A percentile compares a stretch with the other conserved stretches of the same genome.
phyloP scores from a whole-genome alignment of 2,113 vertebrate species.

The Damaliscus lunatus region DNA sequence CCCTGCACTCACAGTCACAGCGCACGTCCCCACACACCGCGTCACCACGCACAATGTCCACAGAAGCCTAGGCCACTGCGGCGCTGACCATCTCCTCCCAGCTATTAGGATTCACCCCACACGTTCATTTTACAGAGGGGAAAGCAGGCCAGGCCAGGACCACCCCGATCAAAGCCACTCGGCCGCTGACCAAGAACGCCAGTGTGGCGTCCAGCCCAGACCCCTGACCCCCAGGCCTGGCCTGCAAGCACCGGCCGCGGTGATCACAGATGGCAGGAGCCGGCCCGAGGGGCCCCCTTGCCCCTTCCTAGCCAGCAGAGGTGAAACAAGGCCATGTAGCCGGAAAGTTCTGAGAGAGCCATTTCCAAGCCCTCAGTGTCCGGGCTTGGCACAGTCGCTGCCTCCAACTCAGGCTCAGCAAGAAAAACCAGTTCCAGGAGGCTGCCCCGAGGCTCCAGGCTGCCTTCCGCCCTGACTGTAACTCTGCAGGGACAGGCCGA shows the following conservation, averaged over 20 bases:
- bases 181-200: accelerated
- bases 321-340: background rate
- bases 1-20: accelerated
- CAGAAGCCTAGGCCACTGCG: background rate
- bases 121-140: background rate
- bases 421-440: conserved; percentile 59
- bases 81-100: accelerated
- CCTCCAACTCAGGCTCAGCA: background rate
- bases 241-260: accelerated
- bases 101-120: too few species aligned
- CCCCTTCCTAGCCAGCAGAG: background rate
- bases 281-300: background rate
- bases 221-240: accelerated
- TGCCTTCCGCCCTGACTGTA: background rate
- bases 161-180: background rate
- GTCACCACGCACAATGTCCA: accelerated
- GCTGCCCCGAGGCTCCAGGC: background rate
- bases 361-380: background rate
- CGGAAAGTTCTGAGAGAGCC: background rate
- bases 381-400: background rate
- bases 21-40: accelerated
- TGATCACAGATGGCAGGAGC: background rate
- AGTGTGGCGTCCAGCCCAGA: accelerated
- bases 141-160: background rate
- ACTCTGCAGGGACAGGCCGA: accelerated